Base-by-base conservation (phyloP, 2,113 vertebrate species). In the Serinus canaria region DNA sequence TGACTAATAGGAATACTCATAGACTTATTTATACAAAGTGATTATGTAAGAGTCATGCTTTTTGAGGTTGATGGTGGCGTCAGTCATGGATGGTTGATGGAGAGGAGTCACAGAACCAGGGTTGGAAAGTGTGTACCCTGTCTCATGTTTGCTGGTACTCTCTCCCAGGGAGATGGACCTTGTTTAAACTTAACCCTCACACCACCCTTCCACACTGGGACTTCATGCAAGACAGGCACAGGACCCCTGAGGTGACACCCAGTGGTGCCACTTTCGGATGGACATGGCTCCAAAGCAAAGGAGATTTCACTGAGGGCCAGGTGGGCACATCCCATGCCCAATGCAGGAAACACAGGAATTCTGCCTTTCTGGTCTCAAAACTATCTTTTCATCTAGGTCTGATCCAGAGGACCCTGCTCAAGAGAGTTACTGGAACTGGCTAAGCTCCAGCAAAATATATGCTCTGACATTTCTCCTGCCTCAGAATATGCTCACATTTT, bases 281-380 rank as follows among this genome's bases (percentile, higher is more conserved):
- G 47, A 52, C 33, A 37, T 7, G 13, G 27, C 35, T 73, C 7
- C 41, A 44, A 43, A 28, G 33, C 0, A 1, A 30, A 35, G 75
- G n/a, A 52, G 15, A 6, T 30, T 2, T 0, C 33, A 64, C 6
- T 0, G 5, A 50, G 30, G 11, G 19, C 16, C 62, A 52, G 59
- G 63, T 30, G 10, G 33, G 30, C 11, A 15, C 0, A 0, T 9
- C 21, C 43, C 12, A 13, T 13, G 8, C 13, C 63, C 19, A 83
- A 3, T 28, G 24, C 22, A 76, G 30, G 15, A 82, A 8, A 43
- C 4, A 17, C 0, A 0, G 24, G 16, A 70, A 75, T 91, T 59
- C 33, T 74, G 43, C n/a, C 25, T 46, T 55, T 72, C 25, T 82
- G 13, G 72, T n/a, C 64, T 77, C 24, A 79, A 79, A 92, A 31